Conservation (phyloP, 2,797 vertebrate genomes). For the Crax fasciolata region DNA sequence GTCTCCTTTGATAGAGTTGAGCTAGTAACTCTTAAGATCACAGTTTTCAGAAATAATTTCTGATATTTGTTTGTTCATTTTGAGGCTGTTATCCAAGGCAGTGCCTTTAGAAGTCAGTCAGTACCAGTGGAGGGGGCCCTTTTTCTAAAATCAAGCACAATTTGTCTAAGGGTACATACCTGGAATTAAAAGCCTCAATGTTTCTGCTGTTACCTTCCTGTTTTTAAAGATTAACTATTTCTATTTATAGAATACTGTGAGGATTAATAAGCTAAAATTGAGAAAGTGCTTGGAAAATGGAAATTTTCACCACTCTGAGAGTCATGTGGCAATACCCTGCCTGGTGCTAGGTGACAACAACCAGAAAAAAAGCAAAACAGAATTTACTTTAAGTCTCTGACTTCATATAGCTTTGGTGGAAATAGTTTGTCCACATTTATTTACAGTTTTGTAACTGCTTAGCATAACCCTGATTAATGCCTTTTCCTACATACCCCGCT, state of each 20-base stretch:
- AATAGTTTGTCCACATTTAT: neutral
- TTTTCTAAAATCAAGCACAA: neutral
- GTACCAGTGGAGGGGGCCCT: neutral
- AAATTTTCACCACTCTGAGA: neutral
- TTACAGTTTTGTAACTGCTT: neutral
- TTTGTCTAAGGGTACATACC: neutral
- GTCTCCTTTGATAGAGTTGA: neutral
- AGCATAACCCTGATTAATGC: neutral
- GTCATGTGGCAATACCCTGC: neutral
- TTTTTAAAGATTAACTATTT: neutral
- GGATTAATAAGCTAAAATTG: constrained; percentile 1
- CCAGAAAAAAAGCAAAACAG: neutral
- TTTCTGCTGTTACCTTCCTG: neutral
- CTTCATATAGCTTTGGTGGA: neutral
- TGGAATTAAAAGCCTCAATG: neutral
- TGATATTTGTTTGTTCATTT: neutral
- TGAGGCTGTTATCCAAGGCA: neutral
- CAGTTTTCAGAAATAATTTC: constrained; percentile 13
- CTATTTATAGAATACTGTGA: neutral
- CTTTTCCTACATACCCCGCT: neutral
- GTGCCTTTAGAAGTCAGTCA: neutral
- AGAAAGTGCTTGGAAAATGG: neutral
- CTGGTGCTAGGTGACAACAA: neutral
- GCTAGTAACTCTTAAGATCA: neutral
- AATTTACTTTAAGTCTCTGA: neutral